phyloP scores from a whole-genome alignment of 2,888 invertebrate species.

The Eupithecia abbreviata region DNA sequence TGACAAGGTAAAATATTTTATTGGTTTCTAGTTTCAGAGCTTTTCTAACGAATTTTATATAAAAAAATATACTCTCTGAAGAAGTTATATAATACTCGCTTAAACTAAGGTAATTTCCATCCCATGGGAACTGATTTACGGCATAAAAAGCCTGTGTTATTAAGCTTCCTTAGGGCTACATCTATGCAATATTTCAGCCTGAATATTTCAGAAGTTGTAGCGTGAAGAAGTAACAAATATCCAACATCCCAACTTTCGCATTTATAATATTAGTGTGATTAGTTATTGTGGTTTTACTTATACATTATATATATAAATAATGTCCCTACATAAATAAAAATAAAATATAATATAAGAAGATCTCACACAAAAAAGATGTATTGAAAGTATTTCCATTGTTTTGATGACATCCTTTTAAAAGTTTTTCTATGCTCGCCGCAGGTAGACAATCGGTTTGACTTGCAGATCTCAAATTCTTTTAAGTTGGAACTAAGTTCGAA shows the following conservation, averaged over 20 bases:
- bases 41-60: not conserved
- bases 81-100: too few relatives aligned
- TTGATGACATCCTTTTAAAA: not conserved
- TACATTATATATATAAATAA: too few relatives aligned
- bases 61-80: not conserved
- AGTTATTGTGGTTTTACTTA: too few relatives aligned
- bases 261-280: too few relatives aligned
- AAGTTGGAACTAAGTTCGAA: not conserved
- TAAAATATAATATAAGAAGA: not conserved
- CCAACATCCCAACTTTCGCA: too few relatives aligned
- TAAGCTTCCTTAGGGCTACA: too few relatives aligned
- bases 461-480: slow-evolving; percentile 6
- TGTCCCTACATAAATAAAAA: not conserved
- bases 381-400: not conserved
- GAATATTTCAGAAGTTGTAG: too few relatives aligned
- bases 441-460: not conserved
- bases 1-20: not conserved
- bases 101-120: too few relatives aligned
- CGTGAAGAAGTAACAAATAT: too few relatives aligned
- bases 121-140: too few relatives aligned
- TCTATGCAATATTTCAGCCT: too few relatives aligned
- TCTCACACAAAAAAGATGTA: not conserved
- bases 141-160: too few relatives aligned
- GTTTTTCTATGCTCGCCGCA: slow-evolving; percentile 6
- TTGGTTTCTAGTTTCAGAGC: not conserved